Conservation (phyloP, 2,888 invertebrate species). For the Keiferia lycopersicella region DNA sequence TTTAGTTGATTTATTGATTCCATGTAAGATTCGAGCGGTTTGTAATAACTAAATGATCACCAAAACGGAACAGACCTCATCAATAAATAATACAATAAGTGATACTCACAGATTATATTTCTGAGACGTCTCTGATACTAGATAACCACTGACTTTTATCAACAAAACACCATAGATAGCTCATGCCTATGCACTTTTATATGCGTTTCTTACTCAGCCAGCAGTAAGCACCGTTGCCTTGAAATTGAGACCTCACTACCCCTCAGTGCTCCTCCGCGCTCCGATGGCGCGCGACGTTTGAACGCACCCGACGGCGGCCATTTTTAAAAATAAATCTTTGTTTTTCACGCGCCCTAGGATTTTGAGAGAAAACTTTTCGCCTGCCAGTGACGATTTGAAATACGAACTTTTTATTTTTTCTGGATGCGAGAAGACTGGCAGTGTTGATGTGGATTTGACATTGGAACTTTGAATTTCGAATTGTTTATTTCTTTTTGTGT, state of each 20-base stretch:
- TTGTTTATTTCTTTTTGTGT: slow-evolving; percentile 17
- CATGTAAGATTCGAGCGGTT: too few relatives aligned
- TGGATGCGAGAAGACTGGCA: slow-evolving; percentile 31
- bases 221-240: slow-evolving; percentile 32
- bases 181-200: slow-evolving; percentile 25
- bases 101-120: too few relatives aligned
- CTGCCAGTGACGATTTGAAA: too few relatives aligned
- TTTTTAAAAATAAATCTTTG: slow-evolving; percentile 40
- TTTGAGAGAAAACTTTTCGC: slow-evolving; percentile 20
- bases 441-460: slow-evolving; percentile 26
- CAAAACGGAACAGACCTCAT: too few relatives aligned
- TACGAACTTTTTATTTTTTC: slow-evolving; percentile 8
- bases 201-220: slow-evolving; percentile 31
- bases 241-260: slow-evolving; percentile 26
- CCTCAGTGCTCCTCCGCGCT: slow-evolving; percentile 61
- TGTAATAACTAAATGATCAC: too few relatives aligned
- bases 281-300: slow-evolving; percentile 58
- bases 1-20: too few relatives aligned
- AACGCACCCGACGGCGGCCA: slow-evolving; percentile 38
- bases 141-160: background rate
- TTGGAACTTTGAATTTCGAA: slow-evolving; percentile 12
- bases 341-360: slow-evolving; percentile 28
- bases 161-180: slow-evolving; percentile 9
- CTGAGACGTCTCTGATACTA: too few relatives aligned
- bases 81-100: too few relatives aligned